Evolutionary conservation across 2,888 invertebrate species (phyloP).

Genomic region (Gari tellinella): DNA sequence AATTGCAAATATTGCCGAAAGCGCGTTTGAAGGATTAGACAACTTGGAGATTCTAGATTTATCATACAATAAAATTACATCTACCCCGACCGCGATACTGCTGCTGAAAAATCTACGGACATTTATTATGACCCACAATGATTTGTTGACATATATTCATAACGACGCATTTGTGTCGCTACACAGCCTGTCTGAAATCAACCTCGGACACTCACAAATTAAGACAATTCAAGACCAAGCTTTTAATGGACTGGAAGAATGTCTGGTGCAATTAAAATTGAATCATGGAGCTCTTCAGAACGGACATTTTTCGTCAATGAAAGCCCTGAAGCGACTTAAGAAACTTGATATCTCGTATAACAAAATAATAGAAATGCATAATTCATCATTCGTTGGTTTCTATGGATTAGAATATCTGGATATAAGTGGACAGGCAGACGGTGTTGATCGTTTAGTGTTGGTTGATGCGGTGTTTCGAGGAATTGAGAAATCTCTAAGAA

Average conservation of each 20-base stretch:
- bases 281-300: conserved; percentile 39
- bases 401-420: conserved; percentile 46
- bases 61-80: conserved; percentile 47
- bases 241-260: conserved; percentile 47
- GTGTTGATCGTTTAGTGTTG: conserved; percentile 23
- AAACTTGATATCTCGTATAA: conserved; percentile 53
- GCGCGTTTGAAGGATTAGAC: conserved; percentile 31
- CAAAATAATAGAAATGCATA: conserved; percentile 58
- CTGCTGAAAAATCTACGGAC: conserved; percentile 35
- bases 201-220: conserved; percentile 44
- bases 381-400: conserved; percentile 55
- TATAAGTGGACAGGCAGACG: conserved; percentile 49
- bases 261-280: conserved; percentile 30
- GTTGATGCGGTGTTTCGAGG: conserved; percentile 57
- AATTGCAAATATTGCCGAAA: conserved; percentile 39
- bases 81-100: conserved; percentile 41
- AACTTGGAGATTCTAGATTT: conserved; percentile 47
- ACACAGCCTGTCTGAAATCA: conserved; percentile 33
- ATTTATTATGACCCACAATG: conserved; percentile 43
- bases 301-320: conserved; percentile 50
- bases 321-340: conserved; percentile 30
- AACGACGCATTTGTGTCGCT: conserved; percentile 46
- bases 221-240: conserved; percentile 39
- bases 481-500: conserved; percentile 42
- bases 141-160: conserved; percentile 43